Evolutionary conservation across 2,797 vertebrate genomes (phyloP), one percentile per base, ranked within the genome.

Genomic region (Sarcophilus harrisii): DNA sequence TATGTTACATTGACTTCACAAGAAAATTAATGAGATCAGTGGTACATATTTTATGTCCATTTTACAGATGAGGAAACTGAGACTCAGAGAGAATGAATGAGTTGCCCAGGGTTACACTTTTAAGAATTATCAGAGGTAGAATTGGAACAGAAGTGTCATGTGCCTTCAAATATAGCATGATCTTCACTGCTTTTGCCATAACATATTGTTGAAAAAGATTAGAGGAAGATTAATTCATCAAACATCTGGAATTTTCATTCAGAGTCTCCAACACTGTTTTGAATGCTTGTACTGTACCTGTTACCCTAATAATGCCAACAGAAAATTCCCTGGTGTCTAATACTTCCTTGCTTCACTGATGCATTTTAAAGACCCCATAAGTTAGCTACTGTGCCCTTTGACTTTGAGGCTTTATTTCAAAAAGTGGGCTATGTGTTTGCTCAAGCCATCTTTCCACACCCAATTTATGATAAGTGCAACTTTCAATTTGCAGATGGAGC

Each of bases 191-290:
- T 21, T 81, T 21, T 9, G 11, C 1, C 3, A 94, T 49, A 58
- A 93, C 66, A 90, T 60, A 92, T 60, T 90, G 57, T 49, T 93
- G 95, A 98, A 97, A 95, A 97, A 97, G 97, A 96, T 73, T 97
- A 97, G 90, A 98, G 98, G 91, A 96, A 92, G 97, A 98, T 5
- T 91, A 96, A 98, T 96, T 97, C 97, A 93, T 97, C 94, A 97
- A 98, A 98, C 98, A 98, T 98, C 98, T 99, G 98, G 98, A 97
- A 97, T 97, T 95, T 94, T 97, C 94, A 49, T 98, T 98, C 91
- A 92, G 97, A 98, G 96, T 45, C 52, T 97, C 97, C 98, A 93
- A 97, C 96, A 94, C 92, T 98, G 97, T 92, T 92, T 91, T 96
- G 93, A 98, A 94, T 96, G 97, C 97, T 97, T 98, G 98, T 97